A percentile compares a stretch with the other conserved stretches of the same genome.
These are phyloP conservation scores for Amblyjoppa fuscipennis DNA, from an alignment of 2,888 invertebrate genomes.

Conservation along the genomic window DNA sequence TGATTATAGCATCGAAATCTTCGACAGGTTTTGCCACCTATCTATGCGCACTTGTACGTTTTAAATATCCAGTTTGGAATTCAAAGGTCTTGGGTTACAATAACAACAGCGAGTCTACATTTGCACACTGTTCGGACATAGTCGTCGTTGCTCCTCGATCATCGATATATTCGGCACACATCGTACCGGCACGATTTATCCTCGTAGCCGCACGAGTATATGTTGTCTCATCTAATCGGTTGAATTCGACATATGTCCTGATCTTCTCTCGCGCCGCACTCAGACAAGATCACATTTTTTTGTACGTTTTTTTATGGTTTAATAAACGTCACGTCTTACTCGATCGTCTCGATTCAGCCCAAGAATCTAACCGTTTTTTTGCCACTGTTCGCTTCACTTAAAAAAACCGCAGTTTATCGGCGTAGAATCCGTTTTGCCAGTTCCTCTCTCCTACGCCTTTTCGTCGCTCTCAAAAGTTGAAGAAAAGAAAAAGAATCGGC, in stretches of 20 bases:
- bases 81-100: background rate
- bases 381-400: background rate
- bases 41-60: background rate
- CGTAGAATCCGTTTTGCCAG: background rate
- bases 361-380: background rate
- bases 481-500: background rate
- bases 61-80: background rate
- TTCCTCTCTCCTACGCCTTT: background rate
- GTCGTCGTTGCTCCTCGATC: background rate
- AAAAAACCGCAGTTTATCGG: background rate
- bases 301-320: background rate
- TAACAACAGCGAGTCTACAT: background rate
- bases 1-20: background rate
- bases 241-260: background rate
- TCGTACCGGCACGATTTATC: background rate
- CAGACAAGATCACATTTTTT: background rate
- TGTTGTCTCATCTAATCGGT: background rate
- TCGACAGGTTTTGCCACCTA: background rate
- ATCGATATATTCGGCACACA: background rate
- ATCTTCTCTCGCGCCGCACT: background rate
- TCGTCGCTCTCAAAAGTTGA: background rate
- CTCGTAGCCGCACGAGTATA: background rate
- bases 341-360: background rate
- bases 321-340: background rate
- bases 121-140: background rate